Conservation (phyloP, 2,797 vertebrate species). For the Acropternis orthonyx region DNA sequence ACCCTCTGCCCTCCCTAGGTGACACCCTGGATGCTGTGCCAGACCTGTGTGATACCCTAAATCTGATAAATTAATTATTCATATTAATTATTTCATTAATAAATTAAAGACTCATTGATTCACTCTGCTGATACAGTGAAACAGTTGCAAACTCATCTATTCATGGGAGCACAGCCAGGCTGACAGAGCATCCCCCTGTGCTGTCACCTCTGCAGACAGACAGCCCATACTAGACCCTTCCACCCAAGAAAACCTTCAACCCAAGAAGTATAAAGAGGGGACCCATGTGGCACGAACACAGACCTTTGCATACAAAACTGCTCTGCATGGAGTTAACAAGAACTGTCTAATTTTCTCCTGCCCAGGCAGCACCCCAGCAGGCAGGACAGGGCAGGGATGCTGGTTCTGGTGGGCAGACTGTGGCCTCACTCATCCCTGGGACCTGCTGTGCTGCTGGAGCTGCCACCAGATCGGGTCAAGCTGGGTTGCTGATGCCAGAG, state of each 20-base stretch:
- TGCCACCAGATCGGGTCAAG: background rate
- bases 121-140: background rate
- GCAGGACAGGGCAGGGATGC: background rate
- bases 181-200: background rate
- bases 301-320: background rate
- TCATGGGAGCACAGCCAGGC: background rate
- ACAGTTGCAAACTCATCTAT: slow-evolving; percentile 15
- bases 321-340: background rate
- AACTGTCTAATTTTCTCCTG: background rate
- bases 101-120: background rate
- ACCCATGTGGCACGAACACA: accelerated
- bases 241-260: background rate
- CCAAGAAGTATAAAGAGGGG: background rate
- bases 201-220: background rate
- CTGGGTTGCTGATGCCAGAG: background rate
- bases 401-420: background rate
- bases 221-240: background rate
- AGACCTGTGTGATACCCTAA: background rate
- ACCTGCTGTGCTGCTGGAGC: background rate
- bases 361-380: background rate
- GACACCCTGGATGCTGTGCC: background rate
- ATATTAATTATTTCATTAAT: background rate
- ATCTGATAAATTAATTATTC: background rate
- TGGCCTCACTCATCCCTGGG: background rate
- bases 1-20: background rate